Evolutionary conservation across 2,797 vertebrate species (phyloP).

Genomic region (Gymnocypris eckloni): DNA sequence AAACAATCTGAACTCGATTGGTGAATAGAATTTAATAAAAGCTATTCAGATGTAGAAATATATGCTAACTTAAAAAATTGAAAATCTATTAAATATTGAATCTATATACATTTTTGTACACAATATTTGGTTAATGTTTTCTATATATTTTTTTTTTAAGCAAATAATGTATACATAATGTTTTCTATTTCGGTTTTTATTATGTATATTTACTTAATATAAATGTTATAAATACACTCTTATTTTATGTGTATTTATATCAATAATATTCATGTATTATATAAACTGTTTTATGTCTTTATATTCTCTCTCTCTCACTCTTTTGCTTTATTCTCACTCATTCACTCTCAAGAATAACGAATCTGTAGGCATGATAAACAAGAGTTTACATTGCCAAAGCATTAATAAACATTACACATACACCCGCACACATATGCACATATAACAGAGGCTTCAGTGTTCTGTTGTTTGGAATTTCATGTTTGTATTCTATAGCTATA

Average conservation of each 20-base stretch:
- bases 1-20: constrained; percentile 1
- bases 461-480: neutral
- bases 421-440: neutral
- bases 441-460: neutral
- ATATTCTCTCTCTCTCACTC: neutral
- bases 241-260: neutral
- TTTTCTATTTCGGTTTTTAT: neutral
- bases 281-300: neutral
- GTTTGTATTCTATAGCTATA: neutral
- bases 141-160: neutral
- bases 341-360: neutral
- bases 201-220: too few relatives aligned
- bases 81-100: neutral
- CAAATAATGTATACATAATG: neutral
- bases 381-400: neutral
- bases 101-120: neutral
- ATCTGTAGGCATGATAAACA: neutral
- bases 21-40: neutral
- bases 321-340: neutral
- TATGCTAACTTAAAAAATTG: neutral
- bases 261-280: neutral
- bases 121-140: neutral
- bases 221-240: neutral
- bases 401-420: constrained; percentile 7
- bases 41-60: neutral